Conservation (phyloP, 1,140 invertebrate genomes). For the Portunus trituberculatus region DNA sequence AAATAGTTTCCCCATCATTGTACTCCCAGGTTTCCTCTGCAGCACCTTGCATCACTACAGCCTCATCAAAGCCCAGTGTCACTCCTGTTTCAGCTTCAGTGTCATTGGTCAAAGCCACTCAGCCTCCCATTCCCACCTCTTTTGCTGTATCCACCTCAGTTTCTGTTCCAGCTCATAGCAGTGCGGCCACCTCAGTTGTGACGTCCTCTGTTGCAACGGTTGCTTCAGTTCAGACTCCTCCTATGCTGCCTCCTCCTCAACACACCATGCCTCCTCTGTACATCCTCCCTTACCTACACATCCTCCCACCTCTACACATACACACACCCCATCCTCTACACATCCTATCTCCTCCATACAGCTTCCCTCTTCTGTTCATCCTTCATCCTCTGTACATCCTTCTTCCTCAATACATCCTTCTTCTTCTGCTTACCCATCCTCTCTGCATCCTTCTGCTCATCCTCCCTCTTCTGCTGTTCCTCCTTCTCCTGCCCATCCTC, state of each 20-base stretch:
- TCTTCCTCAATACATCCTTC: not conserved
- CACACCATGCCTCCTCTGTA: not conserved
- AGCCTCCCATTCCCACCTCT: constrained; percentile 25
- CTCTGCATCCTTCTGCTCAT: not conserved
- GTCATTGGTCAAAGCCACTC: constrained; percentile 22
- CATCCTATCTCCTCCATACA: not conserved
- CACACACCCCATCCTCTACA: not conserved
- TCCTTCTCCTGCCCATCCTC: not conserved
- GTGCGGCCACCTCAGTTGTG: not conserved
- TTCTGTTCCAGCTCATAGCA: not conserved
- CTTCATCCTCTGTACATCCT: not conserved
- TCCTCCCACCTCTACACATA: no score
- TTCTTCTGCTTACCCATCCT: not conserved
- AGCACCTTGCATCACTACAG: constrained; percentile 23
- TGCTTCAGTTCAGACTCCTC: not conserved
- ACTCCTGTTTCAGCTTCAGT: not conserved
- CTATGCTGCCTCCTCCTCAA: not conserved
- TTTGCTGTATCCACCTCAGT: constrained; percentile 1
- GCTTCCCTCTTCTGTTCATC: not conserved
- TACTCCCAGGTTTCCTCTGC: not conserved
- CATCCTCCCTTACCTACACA: not conserved
- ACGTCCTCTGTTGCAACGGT: not conserved
- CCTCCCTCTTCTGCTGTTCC: not conserved
- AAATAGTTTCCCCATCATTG: not conserved
- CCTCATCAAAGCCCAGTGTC: not conserved